A percentile compares a stretch with the other conserved stretches of the same genome.
Evolutionary conservation across 2,113 vertebrate species (phyloP).

Genomic region (Prietella phreatophila): DNA sequence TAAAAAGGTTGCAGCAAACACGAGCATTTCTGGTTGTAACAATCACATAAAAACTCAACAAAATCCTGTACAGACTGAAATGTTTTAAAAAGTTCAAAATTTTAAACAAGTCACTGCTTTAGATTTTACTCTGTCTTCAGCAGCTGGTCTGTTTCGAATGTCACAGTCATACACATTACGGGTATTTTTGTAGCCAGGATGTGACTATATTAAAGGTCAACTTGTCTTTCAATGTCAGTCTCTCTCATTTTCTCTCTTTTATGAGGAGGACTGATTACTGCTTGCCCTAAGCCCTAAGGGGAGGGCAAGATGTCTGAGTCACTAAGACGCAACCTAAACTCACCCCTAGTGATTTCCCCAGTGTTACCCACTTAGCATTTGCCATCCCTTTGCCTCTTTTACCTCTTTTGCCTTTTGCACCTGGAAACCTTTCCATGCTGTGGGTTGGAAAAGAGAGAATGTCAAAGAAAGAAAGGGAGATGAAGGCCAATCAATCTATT

Average conservation of each 20-base stretch:
- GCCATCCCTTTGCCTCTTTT: conserved; percentile 12
- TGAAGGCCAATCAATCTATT: conserved; percentile 20
- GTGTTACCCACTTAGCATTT: conserved; percentile 32
- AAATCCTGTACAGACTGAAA: no score
- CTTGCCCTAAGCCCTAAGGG: not conserved
- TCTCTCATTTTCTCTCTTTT: conserved; percentile 35
- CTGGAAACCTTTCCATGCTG: conserved; percentile 22
- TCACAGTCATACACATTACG: not conserved
- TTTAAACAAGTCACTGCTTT: not conserved
- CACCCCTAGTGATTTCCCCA: conserved; percentile 34
- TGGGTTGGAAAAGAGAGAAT: conserved; percentile 9
- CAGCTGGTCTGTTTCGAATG: not conserved
- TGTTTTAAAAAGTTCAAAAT: no score
- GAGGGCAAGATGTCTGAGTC: conserved; percentile 24
- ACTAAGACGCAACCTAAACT: conserved; percentile 45
- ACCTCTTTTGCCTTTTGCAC: no score
- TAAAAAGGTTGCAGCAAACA: no score
- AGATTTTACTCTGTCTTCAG: not conserved
- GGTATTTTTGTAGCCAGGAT: not conserved
- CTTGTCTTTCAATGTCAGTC: not conserved
- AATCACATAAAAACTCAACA: no score
- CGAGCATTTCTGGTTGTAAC: no score
- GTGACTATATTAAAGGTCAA: conserved; percentile 7
- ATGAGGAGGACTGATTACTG: conserved; percentile 37
- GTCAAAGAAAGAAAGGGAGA: conserved; percentile 22